These are phyloP conservation scores for Spinibarbus caldwelli DNA, from an alignment of 2,797 vertebrate genomes.

Conservation along the genomic window DNA sequence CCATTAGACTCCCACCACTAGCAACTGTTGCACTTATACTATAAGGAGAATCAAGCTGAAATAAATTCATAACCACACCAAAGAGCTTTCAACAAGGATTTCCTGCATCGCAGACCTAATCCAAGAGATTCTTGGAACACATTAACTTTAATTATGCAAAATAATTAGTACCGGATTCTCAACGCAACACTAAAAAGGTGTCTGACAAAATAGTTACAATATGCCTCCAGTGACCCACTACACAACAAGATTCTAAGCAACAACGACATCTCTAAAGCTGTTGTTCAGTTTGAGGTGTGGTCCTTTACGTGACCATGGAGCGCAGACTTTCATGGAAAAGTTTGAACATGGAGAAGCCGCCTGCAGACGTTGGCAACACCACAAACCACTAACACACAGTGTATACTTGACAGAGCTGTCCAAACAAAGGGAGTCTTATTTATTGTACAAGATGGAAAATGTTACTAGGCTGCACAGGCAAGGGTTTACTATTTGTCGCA, in stretches of 20 bases:
- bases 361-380: background rate
- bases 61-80: background rate
- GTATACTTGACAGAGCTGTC: constrained; percentile 30
- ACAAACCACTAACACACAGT: constrained; percentile 38
- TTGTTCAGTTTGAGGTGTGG: constrained; percentile 65
- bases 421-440: constrained; percentile 43
- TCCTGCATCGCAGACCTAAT: background rate
- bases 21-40: background rate
- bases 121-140: background rate
- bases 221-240: background rate
- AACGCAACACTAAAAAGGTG: background rate
- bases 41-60: background rate
- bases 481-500: background rate
- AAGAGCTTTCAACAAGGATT: background rate
- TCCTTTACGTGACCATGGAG: constrained; percentile 20
- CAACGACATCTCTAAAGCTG: background rate
- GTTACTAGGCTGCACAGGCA: background rate
- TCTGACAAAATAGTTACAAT: background rate
- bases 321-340: constrained; percentile 49
- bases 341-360: constrained; percentile 46
- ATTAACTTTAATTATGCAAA: background rate
- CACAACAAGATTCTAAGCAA: background rate
- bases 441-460: constrained; percentile 32
- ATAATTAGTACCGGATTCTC: background rate
- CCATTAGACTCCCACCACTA: background rate